Conservation (phyloP, 2,888 invertebrate species). For the Pterostichus niger region DNA sequence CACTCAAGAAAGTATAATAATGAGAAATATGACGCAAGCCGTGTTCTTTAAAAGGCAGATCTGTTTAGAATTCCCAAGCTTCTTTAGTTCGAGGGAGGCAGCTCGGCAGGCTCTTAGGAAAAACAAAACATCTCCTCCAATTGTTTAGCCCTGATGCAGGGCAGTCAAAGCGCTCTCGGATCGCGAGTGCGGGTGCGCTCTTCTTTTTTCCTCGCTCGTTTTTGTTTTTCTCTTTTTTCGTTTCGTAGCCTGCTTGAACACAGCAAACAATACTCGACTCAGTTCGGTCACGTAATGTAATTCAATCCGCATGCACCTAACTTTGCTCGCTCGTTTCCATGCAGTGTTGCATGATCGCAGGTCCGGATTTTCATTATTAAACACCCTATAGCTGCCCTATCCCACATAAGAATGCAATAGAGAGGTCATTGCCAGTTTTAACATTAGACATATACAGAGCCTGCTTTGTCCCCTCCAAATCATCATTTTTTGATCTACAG, state of each 20-base stretch:
- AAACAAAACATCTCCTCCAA: slow-evolving; percentile 57
- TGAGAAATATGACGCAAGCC: slow-evolving; percentile 12
- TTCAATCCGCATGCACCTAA: slow-evolving; percentile 63
- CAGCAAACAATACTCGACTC: slow-evolving; percentile 57
- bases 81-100: slow-evolving; percentile 25
- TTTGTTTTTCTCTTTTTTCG: slow-evolving; percentile 40
- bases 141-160: slow-evolving; percentile 64
- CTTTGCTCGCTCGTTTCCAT: slow-evolving; percentile 23
- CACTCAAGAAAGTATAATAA: slow-evolving; percentile 29
- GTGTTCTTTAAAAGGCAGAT: slow-evolving; percentile 10
- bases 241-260: slow-evolving; percentile 31
- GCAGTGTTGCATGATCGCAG: slow-evolving; percentile 3
- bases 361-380: not conserved
- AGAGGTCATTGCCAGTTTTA: too few relatives aligned
- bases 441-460: too few relatives aligned
- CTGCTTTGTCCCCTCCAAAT: too few relatives aligned
- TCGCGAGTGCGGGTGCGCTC: slow-evolving; percentile 38
- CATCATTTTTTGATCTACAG: too few relatives aligned
- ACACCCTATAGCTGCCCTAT: too few relatives aligned
- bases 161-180: slow-evolving; percentile 57
- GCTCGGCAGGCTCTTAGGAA: slow-evolving; percentile 4
- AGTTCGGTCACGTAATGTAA: slow-evolving; percentile 65
- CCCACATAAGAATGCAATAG: too few relatives aligned
- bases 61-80: slow-evolving; percentile 63
- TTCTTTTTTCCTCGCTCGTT: slow-evolving; percentile 51